Conservation (phyloP, 2,888 invertebrate genomes). For the Gnatocerus cornutus region DNA sequence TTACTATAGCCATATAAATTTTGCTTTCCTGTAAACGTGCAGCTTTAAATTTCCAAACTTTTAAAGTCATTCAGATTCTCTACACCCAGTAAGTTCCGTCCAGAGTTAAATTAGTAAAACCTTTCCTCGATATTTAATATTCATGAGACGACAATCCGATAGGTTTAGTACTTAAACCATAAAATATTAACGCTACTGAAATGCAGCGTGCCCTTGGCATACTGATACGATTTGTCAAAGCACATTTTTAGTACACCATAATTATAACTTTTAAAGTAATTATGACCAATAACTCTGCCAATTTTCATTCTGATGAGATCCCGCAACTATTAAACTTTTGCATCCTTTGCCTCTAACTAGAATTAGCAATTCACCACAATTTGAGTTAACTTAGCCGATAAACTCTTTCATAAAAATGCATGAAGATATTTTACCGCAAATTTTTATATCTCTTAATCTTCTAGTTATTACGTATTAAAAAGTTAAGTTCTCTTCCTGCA, state of each 20-base stretch:
- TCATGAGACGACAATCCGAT: conserved; percentile 43
- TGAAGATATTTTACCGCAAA: no score
- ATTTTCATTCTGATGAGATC: background rate
- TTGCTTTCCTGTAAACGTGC: no score
- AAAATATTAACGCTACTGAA: conserved; percentile 44
- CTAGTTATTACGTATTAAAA: no score
- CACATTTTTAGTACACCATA: background rate
- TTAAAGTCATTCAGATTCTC: conserved; percentile 38
- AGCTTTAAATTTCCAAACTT: background rate
- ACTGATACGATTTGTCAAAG: conserved; percentile 30
- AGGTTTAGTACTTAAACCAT: conserved; percentile 42
- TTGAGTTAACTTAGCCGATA: no score
- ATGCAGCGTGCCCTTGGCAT: conserved; percentile 23
- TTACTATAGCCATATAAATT: no score
- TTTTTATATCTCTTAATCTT: no score
- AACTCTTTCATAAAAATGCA: no score
- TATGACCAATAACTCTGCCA: conserved; percentile 3
- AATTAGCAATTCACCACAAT: no score
- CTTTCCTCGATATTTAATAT: conserved; percentile 46
- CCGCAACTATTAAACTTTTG: no score
- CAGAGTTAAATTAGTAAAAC: conserved; percentile 45
- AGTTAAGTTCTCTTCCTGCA: no score
- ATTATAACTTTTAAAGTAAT: conserved; percentile 12
- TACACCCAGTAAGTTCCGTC: conserved; percentile 32
- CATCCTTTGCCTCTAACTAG: no score